Evolutionary conservation across 1,140 invertebrate genomes (phyloP).

Genomic region (Solenopsis invicta): DNA sequence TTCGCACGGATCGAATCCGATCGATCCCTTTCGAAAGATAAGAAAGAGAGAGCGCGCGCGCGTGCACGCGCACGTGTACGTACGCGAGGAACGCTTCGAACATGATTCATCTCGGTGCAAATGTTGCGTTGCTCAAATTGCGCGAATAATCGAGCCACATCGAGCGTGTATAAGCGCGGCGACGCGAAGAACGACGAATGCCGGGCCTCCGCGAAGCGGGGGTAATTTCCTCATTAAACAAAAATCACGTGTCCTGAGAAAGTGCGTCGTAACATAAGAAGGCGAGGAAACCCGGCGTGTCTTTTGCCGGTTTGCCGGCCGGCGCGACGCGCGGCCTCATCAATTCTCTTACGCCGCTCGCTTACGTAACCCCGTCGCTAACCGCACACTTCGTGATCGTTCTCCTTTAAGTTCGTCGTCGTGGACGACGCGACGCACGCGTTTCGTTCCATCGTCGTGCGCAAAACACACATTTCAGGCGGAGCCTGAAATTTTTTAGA

Average conservation of each 20-base stretch:
- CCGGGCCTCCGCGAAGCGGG: not conserved
- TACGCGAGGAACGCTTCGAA: not conserved
- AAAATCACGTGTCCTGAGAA: not conserved
- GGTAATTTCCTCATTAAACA: not conserved
- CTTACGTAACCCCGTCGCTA: conserved; percentile 48
- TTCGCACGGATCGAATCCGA: not conserved
- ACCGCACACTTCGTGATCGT: conserved; percentile 4
- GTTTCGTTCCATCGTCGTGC: not conserved
- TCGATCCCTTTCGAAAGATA: not conserved
- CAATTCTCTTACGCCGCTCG: not conserved
- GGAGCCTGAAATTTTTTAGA: not conserved
- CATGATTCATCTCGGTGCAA: conserved; percentile 39
- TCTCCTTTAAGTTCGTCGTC: conserved; percentile 50
- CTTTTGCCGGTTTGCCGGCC: not conserved
- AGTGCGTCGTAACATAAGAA: not conserved
- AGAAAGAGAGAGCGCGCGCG: not conserved
- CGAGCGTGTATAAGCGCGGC: not conserved
- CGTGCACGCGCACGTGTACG: no score
- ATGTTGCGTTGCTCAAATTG: conserved; percentile 28
- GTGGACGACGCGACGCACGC: not conserved
- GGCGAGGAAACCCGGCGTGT: not conserved
- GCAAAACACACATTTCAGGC: not conserved
- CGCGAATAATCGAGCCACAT: not conserved
- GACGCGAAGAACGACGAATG: not conserved
- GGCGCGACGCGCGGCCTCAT: not conserved